These are phyloP conservation scores for Rhagium mordax DNA, from an alignment of 2,888 invertebrate species.

Conservation along the genomic window DNA sequence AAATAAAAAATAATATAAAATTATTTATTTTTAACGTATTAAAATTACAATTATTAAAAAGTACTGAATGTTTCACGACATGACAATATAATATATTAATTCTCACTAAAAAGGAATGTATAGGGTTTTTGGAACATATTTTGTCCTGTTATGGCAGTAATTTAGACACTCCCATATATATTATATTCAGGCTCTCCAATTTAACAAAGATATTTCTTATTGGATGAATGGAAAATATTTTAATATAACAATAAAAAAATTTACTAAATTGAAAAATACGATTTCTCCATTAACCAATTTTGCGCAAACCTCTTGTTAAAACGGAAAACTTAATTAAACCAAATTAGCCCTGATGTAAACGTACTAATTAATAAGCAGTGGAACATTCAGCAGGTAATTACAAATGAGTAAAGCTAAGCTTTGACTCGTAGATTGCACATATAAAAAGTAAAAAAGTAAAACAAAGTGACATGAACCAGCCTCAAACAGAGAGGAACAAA, in stretches of 20 bases:
- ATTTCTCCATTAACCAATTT: background rate
- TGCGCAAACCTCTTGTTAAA: background rate
- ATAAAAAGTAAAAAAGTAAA: conserved; percentile 33
- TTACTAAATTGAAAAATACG: background rate
- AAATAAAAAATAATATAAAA: background rate
- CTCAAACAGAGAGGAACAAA: conserved; percentile 46
- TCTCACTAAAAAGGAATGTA: conserved; percentile 58
- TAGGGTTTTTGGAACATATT: conserved; percentile 26
- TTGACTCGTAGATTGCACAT: conserved; percentile 46
- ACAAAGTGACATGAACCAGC: background rate
- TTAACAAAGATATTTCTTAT: background rate
- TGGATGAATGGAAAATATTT: background rate
- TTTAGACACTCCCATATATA: background rate
- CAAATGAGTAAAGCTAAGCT: conserved; percentile 40
- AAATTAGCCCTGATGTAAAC: conserved; percentile 14
- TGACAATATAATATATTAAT: conserved; percentile 42
- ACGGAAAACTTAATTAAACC: background rate
- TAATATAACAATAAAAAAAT: background rate
- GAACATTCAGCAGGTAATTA: conserved; percentile 47
- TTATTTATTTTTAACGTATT: conserved; percentile 12
- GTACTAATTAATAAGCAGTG: conserved; percentile 36
- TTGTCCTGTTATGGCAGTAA: background rate
- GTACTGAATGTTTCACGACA: conserved; percentile 55
- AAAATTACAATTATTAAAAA: conserved; percentile 42
- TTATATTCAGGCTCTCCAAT: background rate